Base-by-base conservation (phyloP, 2,113 vertebrate species). In the Scortum barcoo region DNA sequence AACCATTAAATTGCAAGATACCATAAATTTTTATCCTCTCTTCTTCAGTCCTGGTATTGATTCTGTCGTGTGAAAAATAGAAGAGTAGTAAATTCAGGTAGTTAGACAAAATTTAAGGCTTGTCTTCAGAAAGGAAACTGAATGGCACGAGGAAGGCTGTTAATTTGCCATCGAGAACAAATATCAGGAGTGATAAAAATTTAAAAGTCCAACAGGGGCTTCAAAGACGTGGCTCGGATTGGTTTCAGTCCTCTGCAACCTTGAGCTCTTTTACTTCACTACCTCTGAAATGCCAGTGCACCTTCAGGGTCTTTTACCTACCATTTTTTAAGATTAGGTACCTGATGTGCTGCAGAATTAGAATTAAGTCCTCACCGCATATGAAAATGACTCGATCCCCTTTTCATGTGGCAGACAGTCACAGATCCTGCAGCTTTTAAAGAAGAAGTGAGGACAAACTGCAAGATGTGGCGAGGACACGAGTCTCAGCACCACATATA, bases 1-100 rank as follows among this genome's bases (percentile, higher is more conserved):
- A 99, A 99, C 98, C 98, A 99, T 99, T 99, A 99, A 99, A 99
- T 99, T 99, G 98, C 97, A 97, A 99, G 98, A 98, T 99, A 99
- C 97, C 97, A 99, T 99, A 98, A 99, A 99, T 99, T 99, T 99
- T 99, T 99, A 99, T 99, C 97, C 98, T 96, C 97, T 99, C 97
- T 96, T 97, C 97, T 97, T 98, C 96, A 97, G 97, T 97, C 96
- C 97, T 95, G 97, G 97, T 98, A 98, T 99, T 98, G 97, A 99
- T 99, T 99, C 97, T 97, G 96, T 96, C 96, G 96, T 96, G 97
- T 97, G 97, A 98, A 98, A 98, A 98, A 97, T 97, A 97, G 98
- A 98, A 97, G 96, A 95, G 95, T 96, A 95, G 97, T 99, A 99
- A 99, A 99, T 99, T 97, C 96, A 93, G 86, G 96, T 96, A 95